These are phyloP conservation scores for Lacanobia wlatinum DNA, from an alignment of 2,888 invertebrate species.

Conservation along the genomic window DNA sequence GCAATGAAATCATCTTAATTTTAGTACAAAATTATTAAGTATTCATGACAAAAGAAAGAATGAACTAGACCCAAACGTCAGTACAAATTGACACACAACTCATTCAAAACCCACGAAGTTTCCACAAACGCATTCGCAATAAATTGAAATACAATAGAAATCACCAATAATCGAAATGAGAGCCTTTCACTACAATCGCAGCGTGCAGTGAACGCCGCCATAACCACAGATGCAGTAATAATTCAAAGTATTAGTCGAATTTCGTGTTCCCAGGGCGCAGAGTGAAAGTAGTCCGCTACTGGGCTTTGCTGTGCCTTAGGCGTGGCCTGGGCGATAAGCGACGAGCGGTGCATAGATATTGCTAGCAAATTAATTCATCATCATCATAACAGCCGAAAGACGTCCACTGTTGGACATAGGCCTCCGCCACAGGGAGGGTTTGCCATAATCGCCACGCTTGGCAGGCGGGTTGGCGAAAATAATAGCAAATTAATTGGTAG, in stretches of 20 bases:
- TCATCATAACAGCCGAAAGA: too few species aligned
- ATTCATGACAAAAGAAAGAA: background rate
- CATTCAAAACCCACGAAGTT: constrained; percentile 20
- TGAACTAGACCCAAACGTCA: background rate
- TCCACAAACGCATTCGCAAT: constrained; percentile 39
- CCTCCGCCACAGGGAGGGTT: too few species aligned
- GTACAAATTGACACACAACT: constrained; percentile 9
- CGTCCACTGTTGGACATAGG: too few species aligned
- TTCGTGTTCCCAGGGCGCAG: constrained; percentile 85
- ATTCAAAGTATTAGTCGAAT: constrained; percentile 89
- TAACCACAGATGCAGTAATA: constrained; percentile 78
- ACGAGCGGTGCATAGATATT: constrained; percentile 34
- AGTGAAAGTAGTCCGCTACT: constrained; percentile 89
- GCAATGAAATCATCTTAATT: constrained; percentile 18
- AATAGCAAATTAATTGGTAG: background rate
- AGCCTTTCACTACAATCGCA: constrained; percentile 76
- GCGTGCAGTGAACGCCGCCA: constrained; percentile 67
- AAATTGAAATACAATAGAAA: constrained; percentile 68
- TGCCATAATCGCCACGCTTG: too few species aligned
- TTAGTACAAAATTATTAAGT: background rate
- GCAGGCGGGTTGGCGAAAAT: too few species aligned
- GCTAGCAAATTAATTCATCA: constrained; percentile 4
- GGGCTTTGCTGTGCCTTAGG: constrained; percentile 80
- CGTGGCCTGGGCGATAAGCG: constrained; percentile 60
- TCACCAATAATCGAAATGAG: constrained; percentile 62